These are phyloP conservation scores for Siniperca obscura DNA, from an alignment of 2,797 vertebrate species.

Conservation along the genomic window DNA sequence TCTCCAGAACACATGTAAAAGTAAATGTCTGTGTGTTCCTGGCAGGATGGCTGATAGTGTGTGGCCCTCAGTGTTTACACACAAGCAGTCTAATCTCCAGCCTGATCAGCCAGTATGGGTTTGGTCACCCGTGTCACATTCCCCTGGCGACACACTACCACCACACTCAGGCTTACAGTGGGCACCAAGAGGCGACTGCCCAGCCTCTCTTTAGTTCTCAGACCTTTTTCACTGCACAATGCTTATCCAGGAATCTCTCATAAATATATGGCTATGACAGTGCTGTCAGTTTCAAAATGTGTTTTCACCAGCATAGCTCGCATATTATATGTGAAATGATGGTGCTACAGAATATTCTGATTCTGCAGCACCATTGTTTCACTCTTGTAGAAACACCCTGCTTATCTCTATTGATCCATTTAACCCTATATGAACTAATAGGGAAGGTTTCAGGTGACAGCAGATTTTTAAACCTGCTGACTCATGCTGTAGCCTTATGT, in stretches of 20 bases:
- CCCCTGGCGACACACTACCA: constrained; percentile 62
- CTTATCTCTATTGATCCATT: background rate
- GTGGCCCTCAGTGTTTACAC: constrained; percentile 77
- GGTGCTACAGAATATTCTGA: background rate
- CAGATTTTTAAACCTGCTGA: constrained; percentile 36
- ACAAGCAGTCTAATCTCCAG: constrained; percentile 76
- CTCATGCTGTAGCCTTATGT: background rate
- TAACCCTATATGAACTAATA: background rate
- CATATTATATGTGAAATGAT: background rate
- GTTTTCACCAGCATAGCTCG: background rate
- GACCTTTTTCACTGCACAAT: background rate
- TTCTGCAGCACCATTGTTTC: background rate
- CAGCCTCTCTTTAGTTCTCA: constrained; percentile 2
- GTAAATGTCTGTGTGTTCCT: constrained; percentile 5
- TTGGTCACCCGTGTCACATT: constrained; percentile 79
- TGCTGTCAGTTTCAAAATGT: background rate
- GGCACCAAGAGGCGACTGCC: constrained; percentile 32
- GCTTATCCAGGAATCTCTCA: background rate
- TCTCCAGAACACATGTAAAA: constrained; percentile 10
- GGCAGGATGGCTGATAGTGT: constrained; percentile 47
- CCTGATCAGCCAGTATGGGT: constrained; percentile 73
- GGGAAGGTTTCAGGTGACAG: constrained; percentile 12
- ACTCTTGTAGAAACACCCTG: background rate
- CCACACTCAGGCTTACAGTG: constrained; percentile 43
- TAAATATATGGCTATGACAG: background rate